Base-by-base conservation (phyloP, 2,797 vertebrate species). In the Pteronotus mesoamericanus region DNA sequence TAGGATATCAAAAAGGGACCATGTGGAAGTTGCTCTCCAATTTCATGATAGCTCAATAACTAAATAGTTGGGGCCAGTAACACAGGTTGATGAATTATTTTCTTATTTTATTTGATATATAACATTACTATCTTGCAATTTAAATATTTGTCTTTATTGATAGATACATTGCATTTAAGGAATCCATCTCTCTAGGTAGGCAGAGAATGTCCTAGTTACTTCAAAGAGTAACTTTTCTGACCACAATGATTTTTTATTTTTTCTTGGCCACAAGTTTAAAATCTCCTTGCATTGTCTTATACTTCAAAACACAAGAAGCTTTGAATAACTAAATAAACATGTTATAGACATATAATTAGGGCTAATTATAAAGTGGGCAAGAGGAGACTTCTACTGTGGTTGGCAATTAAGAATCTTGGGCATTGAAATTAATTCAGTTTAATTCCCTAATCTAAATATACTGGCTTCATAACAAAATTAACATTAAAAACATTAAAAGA, bases 251-350 rank as follows among this genome's bases (percentile, higher is more conserved):
- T 87, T 98, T 95, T 80, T 68, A 80, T 96, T 98, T 97, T 98
- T 98, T 96, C 97, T 98, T 97, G 96, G 92, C 94, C 11, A 12
- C 68, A 97, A 91, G 96, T 98, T 98, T 97, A 96, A 98, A 97
- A 96, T 26, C 29, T 97, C 97, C 94, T 94, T 97, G 87, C 95
- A 97, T 97, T 98, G 95, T 95, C 97, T 97, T 97, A 95, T 95
- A 96, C 95, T 97, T 98, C 92, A 96, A 98, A 98, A 97, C 96
- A 98, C 94, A 97, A 98, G 97, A 97, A 96, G 84, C 87, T 95
- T 90, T 98, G 96, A 98, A 97, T 98, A 98, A 98, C 97, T 97
- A 98, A 98, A 98, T 98, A 98, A 98, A 98, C 98, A 97, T 97
- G 98, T 98, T 98, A 98, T 97, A 98, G 97, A 98, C 86, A 96